phyloP scores from a whole-genome alignment of 2,797 vertebrate genomes.

The Rhinatrema bivittatum region DNA sequence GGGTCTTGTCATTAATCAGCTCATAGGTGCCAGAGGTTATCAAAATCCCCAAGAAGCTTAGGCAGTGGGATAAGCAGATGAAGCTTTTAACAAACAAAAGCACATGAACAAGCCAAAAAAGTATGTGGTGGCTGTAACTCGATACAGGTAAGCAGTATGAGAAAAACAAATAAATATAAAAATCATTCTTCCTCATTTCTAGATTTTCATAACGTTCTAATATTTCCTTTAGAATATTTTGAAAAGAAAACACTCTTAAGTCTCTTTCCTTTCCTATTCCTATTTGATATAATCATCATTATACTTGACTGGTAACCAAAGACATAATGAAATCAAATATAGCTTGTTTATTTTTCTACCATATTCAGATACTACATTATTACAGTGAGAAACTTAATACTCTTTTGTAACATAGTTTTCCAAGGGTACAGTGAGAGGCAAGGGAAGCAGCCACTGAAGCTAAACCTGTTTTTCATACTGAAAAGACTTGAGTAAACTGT shows the following conservation, averaged over 20 bases:
- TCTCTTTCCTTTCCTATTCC: slow-evolving; percentile 3
- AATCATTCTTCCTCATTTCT: slow-evolving; percentile 9
- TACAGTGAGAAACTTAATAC: too few relatives aligned
- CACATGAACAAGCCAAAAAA: slow-evolving; percentile 18
- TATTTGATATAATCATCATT: not conserved
- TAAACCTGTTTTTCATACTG: too few relatives aligned
- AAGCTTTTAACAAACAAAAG: slow-evolving; percentile 44
- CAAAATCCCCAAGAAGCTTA: slow-evolving; percentile 43
- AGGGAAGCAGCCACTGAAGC: too few relatives aligned
- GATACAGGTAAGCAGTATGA: slow-evolving; percentile 35
- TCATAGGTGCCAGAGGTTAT: slow-evolving; percentile 38
- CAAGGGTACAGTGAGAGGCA: too few relatives aligned
- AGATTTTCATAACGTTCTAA: slow-evolving; percentile 25
- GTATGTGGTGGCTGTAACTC: slow-evolving; percentile 29
- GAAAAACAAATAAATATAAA: slow-evolving; percentile 48
- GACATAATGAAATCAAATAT: fast-evolving
- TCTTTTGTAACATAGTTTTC: too few relatives aligned
- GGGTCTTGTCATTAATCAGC: slow-evolving; percentile 69
- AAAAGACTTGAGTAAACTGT: too few relatives aligned
- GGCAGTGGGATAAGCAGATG: slow-evolving; percentile 45
- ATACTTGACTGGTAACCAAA: too few relatives aligned
- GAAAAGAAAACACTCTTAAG: slow-evolving; percentile 4
- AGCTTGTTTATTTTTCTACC: not conserved
- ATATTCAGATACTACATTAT: too few relatives aligned
- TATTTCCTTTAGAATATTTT: slow-evolving; percentile 2